These are phyloP conservation scores for Clepsis dumicolana DNA, from an alignment of 2,888 invertebrate genomes.

Conservation along the genomic window DNA sequence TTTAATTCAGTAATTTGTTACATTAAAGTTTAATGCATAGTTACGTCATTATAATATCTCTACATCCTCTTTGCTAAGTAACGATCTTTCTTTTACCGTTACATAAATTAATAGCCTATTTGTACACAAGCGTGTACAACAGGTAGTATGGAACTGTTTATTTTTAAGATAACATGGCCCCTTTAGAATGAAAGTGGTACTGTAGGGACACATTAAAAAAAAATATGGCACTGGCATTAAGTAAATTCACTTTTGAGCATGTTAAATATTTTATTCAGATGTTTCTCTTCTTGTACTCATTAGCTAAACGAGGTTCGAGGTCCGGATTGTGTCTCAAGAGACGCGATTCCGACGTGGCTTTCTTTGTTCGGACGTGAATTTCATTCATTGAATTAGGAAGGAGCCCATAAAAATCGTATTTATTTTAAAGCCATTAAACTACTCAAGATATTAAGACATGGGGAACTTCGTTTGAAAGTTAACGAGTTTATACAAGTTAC, in stretches of 20 bases:
- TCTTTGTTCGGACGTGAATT: background rate
- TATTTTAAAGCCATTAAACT: background rate
- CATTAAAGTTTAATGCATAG: background rate
- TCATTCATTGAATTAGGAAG: background rate
- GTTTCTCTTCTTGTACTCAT: background rate
- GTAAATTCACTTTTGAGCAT: background rate
- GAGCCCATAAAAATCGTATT: background rate
- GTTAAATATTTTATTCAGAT: background rate
- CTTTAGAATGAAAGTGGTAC: too few relatives aligned
- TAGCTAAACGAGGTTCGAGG: background rate
- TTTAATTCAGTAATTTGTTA: slow-evolving; percentile 3
- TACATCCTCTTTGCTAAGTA: too few relatives aligned
- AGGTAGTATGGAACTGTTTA: too few relatives aligned
- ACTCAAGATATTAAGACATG: background rate
- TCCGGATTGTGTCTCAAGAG: background rate
- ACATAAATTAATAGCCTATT: too few relatives aligned
- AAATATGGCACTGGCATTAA: background rate
- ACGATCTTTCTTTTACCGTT: too few relatives aligned
- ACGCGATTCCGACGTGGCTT: background rate
- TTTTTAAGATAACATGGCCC: too few relatives aligned
- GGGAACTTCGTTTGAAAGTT: background rate
- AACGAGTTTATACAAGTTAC: background rate
- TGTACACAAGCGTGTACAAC: too few relatives aligned
- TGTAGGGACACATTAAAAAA: too few relatives aligned
- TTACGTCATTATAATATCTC: too few relatives aligned